Conservation (phyloP, 2,888 invertebrate species). For the Elysia crispata region DNA sequence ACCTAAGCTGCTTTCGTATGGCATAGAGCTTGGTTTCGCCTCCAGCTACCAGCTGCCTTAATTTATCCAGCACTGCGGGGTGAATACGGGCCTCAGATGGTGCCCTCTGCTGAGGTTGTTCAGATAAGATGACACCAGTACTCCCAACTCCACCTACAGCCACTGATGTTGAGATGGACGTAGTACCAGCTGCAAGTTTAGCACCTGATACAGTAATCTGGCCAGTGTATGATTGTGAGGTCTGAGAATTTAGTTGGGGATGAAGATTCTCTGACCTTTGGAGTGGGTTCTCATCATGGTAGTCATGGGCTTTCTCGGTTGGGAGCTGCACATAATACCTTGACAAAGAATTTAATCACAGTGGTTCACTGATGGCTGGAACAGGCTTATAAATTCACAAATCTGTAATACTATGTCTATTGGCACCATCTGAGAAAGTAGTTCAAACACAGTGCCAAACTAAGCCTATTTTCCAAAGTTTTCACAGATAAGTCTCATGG, state of each 20-base stretch:
- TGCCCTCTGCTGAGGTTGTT: conserved; percentile 35
- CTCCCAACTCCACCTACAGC: background rate
- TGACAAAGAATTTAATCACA: conserved; percentile 10
- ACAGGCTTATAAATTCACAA: too few species aligned
- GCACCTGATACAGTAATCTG: conserved; percentile 14
- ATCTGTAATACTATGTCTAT: too few species aligned
- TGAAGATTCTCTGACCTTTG: conserved; percentile 11
- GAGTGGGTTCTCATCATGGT: conserved; percentile 61
- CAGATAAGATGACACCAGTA: background rate
- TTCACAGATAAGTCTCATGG: too few species aligned
- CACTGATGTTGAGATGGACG: conserved; percentile 21
- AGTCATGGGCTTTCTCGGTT: conserved; percentile 75
- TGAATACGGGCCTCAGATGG: conserved; percentile 63
- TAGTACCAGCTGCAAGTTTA: conserved; percentile 10
- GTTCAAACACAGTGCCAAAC: too few species aligned
- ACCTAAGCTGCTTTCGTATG: conserved; percentile 75
- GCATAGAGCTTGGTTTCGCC: conserved; percentile 74
- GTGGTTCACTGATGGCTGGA: too few species aligned
- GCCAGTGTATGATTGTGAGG: background rate
- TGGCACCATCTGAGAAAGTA: too few species aligned
- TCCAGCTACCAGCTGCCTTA: conserved; percentile 72
- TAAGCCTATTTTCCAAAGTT: too few species aligned
- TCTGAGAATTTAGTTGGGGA: background rate
- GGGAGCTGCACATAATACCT: conserved; percentile 77
- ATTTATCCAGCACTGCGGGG: conserved; percentile 72